Evolutionary conservation across 1,140 invertebrate genomes (phyloP), one percentile per base, ranked within the genome.

Genomic region (Drosophila parabipectinata): DNA sequence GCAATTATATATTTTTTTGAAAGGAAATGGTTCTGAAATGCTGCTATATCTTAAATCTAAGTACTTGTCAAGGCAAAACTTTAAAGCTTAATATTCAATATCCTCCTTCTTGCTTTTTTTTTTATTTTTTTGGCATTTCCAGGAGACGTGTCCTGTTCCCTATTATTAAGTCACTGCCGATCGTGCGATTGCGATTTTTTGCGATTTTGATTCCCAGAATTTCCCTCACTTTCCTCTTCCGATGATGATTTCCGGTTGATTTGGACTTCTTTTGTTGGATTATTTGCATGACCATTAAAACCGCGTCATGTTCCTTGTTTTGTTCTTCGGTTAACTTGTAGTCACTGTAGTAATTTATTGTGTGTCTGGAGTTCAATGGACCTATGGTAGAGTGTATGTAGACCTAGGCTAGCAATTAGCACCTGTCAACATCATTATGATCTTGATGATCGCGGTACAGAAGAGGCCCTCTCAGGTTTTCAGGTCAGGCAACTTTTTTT

Each of bases 371-470:
- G 81, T 85, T 85, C 81, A 85, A 59, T 68, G 81, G 61, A 76
- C 74, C 21, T 21, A 21, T 21, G 21, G 18, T 18, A 1, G 21
- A 21, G 21, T 21, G 21, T 21, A 21, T 21, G 21, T 21, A 78
- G 81, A 48, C 34, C 47, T 73, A 73, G 59, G 34, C 24, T 64
- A 75, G 59, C 79, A 83, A 74, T 83, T 85, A 85, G 66, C 81
- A 87, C 82, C 82, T 85, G 82, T 72, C 74, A 75, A n/a, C 55
- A 18, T 67, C 51, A 67, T 69, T 12, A 60, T 75, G 9, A 21
- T 21, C 21, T 21, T 21, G 21, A 75, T 37, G 60, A 59, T 59
- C 47, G 50, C 37, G 10, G 26, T 28, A 34, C 32, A 52, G 45
- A 61, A 28, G 26, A 28, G 26, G 21, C 2, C 21, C 1, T 21